phyloP scores from a whole-genome alignment of 2,113 vertebrate species.

The Motacilla alba region DNA sequence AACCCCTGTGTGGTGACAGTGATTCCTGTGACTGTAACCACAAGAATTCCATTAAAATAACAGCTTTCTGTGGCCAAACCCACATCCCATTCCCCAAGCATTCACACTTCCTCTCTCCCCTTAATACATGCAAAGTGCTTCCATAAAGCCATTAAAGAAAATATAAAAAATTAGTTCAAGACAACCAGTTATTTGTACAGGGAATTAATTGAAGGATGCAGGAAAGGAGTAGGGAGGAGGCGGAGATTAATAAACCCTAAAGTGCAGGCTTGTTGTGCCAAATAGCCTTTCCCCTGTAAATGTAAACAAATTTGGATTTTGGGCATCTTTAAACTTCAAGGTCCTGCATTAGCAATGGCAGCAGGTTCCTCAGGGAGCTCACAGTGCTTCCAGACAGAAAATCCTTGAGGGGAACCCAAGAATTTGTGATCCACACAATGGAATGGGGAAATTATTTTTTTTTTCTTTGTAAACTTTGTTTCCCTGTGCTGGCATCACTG shows the following conservation, averaged over 20 bases:
- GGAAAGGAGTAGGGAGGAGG: not conserved
- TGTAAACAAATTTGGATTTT: not conserved
- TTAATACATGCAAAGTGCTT: constrained; percentile 19
- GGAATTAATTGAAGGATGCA: not conserved
- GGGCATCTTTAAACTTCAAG: not conserved
- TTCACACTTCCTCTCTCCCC: not conserved
- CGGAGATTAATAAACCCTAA: not conserved
- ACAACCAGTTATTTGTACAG: not conserved
- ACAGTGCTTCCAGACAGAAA: not conserved
- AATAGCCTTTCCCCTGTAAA: not conserved
- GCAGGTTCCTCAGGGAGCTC: rapidly evolving
- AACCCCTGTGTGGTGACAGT: not conserved
- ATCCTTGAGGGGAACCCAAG: not conserved
- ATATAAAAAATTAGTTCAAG: constrained; percentile 19
- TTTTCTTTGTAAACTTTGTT: not conserved
- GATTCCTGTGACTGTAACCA: not conserved
- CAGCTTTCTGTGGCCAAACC: not conserved
- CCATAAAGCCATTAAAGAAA: constrained; percentile 15
- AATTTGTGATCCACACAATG: not conserved
- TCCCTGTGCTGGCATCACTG: not conserved
- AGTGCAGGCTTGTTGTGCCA: not conserved
- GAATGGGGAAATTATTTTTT: not conserved
- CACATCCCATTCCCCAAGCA: not conserved
- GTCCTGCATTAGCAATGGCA: not conserved
- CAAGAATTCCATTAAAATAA: constrained; percentile 16